phyloP scores from a whole-genome alignment of 2,113 vertebrate species.

The Agapornis roseicollis region DNA sequence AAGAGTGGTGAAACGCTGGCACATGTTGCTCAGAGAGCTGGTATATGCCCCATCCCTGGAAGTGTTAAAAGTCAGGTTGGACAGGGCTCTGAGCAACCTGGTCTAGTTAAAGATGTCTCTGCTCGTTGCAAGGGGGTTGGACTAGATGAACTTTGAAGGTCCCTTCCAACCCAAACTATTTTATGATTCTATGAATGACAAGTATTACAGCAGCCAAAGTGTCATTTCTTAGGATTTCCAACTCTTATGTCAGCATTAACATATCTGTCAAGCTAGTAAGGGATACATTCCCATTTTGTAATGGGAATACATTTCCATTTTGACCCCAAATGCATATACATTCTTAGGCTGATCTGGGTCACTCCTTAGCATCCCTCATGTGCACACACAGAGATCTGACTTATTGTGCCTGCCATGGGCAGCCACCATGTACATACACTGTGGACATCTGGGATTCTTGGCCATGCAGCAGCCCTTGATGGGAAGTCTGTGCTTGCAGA shows the following conservation, averaged over 20 bases:
- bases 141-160: not conserved
- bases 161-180: not conserved
- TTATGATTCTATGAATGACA: not conserved
- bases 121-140: not conserved
- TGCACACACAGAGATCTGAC: not conserved
- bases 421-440: not conserved
- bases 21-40: not conserved
- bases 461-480: not conserved
- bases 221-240: not conserved
- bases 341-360: not conserved
- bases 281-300: no score
- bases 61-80: not conserved
- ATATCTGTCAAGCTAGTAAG: not conserved
- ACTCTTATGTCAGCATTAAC: rapidly evolving
- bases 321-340: rapidly evolving
- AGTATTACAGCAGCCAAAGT: not conserved
- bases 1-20: not conserved
- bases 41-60: not conserved
- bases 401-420: not conserved
- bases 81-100: not conserved
- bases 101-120: not conserved
- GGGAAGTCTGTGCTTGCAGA: slow-evolving; percentile 21
- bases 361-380: not conserved
- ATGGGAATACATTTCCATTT: not conserved
- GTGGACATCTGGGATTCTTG: slow-evolving; percentile 29